Evolutionary conservation across 2,888 invertebrate species (phyloP).

Genomic region (Phania funesta): DNA sequence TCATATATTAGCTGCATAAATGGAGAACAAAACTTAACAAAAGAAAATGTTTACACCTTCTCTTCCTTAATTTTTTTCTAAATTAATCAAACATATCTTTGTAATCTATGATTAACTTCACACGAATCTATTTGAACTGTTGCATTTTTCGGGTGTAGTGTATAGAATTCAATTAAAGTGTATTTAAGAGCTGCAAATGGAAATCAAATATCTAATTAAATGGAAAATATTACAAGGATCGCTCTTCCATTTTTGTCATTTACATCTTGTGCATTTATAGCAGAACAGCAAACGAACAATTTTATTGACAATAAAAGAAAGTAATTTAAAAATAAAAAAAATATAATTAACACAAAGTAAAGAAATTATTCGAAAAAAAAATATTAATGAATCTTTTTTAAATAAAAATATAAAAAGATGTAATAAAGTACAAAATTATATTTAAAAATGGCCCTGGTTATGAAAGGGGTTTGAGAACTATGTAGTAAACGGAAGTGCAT

Average conservation of each 20-base stretch:
- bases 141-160: not conserved
- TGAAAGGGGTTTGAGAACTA: too few species aligned
- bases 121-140: too few species aligned
- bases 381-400: not conserved
- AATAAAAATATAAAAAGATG: not conserved
- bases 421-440: too few species aligned
- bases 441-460: too few species aligned
- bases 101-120: too few species aligned
- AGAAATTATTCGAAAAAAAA: not conserved
- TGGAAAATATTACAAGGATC: slow-evolving; percentile 2
- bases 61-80: too few species aligned
- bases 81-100: too few species aligned
- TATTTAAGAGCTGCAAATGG: slow-evolving; percentile 25
- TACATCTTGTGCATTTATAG: not conserved
- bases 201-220: slow-evolving; percentile 56
- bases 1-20: too few species aligned
- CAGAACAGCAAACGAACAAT: not conserved
- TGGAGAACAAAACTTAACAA: too few species aligned
- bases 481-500: too few species aligned
- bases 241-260: not conserved
- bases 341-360: not conserved
- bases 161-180: slow-evolving; percentile 46
- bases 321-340: not conserved
- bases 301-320: not conserved
- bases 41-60: too few species aligned